phyloP scores from a whole-genome alignment of 2,797 vertebrate genomes.

The Atherinosoma microstoma region DNA sequence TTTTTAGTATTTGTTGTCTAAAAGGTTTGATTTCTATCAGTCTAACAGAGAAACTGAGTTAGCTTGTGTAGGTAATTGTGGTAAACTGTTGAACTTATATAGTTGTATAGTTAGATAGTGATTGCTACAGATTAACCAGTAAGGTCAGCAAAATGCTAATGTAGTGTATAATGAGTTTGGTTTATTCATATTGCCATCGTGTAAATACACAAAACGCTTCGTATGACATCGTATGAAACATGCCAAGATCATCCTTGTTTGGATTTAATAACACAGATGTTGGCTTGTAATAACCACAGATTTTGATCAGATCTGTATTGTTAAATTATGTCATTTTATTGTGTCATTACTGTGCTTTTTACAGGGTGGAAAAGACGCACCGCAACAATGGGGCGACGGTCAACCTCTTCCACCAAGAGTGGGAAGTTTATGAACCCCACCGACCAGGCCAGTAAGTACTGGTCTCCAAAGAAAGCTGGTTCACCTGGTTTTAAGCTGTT shows the following conservation, averaged over 20 bases:
- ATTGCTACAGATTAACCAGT: neutral
- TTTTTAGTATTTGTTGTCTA: neutral
- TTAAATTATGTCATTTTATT: neutral
- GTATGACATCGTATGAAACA: neutral
- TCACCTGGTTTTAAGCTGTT: neutral
- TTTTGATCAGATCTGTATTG: neutral
- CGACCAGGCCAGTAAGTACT: conserved; percentile 96
- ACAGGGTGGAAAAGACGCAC: conserved; percentile 62
- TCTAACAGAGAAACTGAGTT: neutral
- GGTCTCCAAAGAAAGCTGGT: neutral
- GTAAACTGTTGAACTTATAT: neutral
- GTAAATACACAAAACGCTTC: neutral
- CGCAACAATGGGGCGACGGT: conserved; percentile 94
- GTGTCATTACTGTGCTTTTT: neutral
- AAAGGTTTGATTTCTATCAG: neutral
- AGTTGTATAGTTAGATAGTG: neutral
- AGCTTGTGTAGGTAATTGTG: neutral
- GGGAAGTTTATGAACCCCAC: conserved; percentile 99
- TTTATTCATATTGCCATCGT: neutral
- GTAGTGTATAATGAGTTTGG: neutral
- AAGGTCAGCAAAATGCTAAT: no score
- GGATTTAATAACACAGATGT: neutral
- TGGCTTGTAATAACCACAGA: neutral
- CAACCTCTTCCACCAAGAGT: conserved; percentile 99
- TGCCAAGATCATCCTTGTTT: neutral